Evolutionary conservation across 2,113 vertebrate genomes (phyloP).

Genomic region (Corapipo altera): DNA sequence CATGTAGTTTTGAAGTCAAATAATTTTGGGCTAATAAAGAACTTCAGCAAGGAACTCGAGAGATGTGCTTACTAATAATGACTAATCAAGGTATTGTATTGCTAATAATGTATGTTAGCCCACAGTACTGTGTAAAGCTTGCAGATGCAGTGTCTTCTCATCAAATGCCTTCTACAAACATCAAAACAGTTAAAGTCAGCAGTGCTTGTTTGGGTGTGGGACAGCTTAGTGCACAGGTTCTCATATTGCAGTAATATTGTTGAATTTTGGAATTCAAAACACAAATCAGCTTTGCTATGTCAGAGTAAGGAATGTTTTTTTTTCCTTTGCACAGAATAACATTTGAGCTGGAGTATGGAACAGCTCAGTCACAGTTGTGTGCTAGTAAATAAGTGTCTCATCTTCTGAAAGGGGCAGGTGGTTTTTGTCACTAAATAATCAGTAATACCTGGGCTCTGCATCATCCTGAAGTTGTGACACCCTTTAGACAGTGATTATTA

Average conservation of each 20-base stretch:
- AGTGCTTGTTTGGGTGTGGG: background rate
- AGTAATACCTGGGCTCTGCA: background rate
- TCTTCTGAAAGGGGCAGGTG: background rate
- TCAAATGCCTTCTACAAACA: background rate
- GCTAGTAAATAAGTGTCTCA: background rate
- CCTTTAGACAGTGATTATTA: background rate
- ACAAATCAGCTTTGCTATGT: background rate
- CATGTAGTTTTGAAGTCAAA: background rate
- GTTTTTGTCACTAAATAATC: background rate
- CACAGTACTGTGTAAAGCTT: background rate
- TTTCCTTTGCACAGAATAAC: background rate
- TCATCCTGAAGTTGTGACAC: background rate
- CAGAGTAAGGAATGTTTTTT: background rate
- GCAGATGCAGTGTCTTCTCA: background rate
- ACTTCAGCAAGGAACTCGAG: background rate
- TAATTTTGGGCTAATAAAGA: background rate
- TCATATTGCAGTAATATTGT: background rate
- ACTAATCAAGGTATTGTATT: background rate
- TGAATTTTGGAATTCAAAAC: background rate
- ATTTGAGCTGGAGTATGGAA: background rate
- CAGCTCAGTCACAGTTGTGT: background rate
- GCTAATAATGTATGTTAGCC: background rate
- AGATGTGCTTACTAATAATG: background rate
- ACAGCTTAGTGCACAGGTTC: background rate
- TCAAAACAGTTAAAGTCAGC: background rate